phyloP scores from a whole-genome alignment of 2,113 vertebrate species.

The Henicopernis longicauda region DNA sequence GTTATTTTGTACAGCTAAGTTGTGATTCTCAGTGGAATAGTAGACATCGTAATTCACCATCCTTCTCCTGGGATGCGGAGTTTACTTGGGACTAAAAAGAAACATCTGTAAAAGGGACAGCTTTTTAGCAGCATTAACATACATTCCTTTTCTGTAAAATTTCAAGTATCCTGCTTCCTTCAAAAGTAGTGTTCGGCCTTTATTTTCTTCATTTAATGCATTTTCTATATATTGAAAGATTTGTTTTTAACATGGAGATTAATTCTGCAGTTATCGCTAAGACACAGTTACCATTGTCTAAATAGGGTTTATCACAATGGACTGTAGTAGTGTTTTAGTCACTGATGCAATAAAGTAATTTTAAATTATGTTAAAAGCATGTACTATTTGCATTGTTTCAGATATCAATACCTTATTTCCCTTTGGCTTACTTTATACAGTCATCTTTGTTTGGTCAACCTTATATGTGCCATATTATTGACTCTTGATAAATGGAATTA shows the following conservation, averaged over 20 bases:
- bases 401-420: background rate
- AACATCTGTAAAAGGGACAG: background rate
- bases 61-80: background rate
- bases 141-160: background rate
- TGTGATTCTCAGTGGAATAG: background rate
- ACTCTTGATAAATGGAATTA: background rate
- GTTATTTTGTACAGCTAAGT: background rate
- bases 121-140: background rate
- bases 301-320: background rate
- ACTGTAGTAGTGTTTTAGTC: background rate
- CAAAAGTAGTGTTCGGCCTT: background rate
- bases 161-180: background rate
- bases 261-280: background rate
- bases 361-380: background rate
- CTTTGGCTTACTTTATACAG: background rate
- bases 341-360: background rate
- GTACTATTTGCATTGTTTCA: background rate
- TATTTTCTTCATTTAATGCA: background rate
- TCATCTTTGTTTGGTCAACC: background rate
- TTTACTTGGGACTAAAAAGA: background rate
- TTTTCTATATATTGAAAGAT: background rate
- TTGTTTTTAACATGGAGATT: background rate
- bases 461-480: background rate
- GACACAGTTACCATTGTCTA: background rate
- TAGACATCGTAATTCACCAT: background rate